These are phyloP conservation scores for Scaptomyza flava DNA, from an alignment of 2,888 invertebrate species.

Conservation along the genomic window DNA sequence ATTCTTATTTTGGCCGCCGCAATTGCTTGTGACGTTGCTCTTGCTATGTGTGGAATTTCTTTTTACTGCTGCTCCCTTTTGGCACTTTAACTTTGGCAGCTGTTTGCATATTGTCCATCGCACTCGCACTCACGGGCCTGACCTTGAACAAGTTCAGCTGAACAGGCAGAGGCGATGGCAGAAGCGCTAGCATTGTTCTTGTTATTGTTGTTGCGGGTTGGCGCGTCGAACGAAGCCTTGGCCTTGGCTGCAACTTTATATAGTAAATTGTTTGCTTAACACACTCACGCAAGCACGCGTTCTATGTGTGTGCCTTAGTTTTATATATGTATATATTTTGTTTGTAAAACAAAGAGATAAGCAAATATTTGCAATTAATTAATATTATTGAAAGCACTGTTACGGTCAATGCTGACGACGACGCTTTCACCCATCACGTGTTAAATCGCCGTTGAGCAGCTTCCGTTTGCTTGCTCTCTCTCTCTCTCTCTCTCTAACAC, in stretches of 20 bases:
- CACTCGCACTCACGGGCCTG: conserved; percentile 37
- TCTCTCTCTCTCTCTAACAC: conserved; percentile 1
- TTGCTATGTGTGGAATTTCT: conserved; percentile 34
- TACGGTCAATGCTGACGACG: conserved; percentile 20
- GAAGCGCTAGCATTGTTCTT: conserved; percentile 6
- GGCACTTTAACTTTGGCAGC: conserved; percentile 48
- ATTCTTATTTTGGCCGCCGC: conserved; percentile 22
- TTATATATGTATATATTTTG: background rate
- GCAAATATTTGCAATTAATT: conserved; percentile 50
- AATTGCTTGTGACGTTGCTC: conserved; percentile 31
- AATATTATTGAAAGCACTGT: conserved; percentile 36
- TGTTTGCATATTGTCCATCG: conserved; percentile 59
- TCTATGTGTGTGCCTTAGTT: conserved; percentile 2
- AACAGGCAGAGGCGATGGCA: conserved; percentile 18
- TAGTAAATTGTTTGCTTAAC: conserved; percentile 39
- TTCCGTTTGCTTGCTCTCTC: conserved; percentile 30
- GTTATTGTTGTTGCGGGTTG: conserved; percentile 6
- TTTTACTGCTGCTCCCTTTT: conserved; percentile 22
- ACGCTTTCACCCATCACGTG: conserved; percentile 55
- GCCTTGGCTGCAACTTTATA: conserved; percentile 43
- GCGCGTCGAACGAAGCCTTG: conserved; percentile 38
- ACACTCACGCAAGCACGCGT: conserved; percentile 3
- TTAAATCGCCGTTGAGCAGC: conserved; percentile 39
- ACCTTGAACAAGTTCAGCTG: conserved; percentile 77
- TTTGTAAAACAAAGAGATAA: conserved; percentile 16